Percentiles rank a stretch among this genome's conserved stretches.
Conservation (phyloP, 2,888 invertebrate species). For the Lepeophtheirus nordmannii region DNA sequence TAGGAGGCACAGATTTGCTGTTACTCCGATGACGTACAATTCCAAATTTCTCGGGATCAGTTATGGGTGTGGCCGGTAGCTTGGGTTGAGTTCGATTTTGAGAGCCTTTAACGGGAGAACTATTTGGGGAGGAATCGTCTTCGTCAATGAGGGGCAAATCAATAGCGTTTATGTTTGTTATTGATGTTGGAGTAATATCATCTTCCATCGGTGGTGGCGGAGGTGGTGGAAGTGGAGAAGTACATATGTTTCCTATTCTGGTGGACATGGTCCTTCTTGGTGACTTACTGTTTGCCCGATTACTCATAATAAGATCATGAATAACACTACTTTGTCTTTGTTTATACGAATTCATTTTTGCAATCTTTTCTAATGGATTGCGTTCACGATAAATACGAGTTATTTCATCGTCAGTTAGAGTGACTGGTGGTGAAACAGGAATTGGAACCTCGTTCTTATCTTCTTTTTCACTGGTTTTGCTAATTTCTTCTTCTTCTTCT, state of each 20-base stretch:
- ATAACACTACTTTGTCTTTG: conserved; percentile 65
- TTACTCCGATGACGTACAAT: conserved; percentile 9
- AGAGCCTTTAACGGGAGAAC: conserved; percentile 1
- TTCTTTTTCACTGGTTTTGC: too few species aligned
- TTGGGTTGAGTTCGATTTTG: background rate
- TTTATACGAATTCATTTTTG: conserved; percentile 12
- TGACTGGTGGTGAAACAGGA: background rate
- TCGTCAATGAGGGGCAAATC: background rate
- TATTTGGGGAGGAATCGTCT: conserved; percentile 19
- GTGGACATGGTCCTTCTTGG: conserved; percentile 40
- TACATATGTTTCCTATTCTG: conserved; percentile 17
- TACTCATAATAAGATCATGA: conserved; percentile 61
- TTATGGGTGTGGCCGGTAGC: conserved; percentile 30
- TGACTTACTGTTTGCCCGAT: conserved; percentile 38
- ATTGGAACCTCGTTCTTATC: too few species aligned
- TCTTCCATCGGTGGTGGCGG: conserved; percentile 2
- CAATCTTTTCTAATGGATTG: conserved; percentile 10
- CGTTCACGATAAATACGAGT: conserved; percentile 14
- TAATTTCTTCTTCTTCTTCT: background rate
- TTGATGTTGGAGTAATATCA: background rate
- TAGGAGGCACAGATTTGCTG: background rate
- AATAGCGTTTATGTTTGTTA: background rate
- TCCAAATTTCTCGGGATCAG: conserved; percentile 34
- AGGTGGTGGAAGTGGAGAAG: conserved; percentile 13
- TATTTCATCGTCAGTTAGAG: conserved; percentile 17